Conservation (phyloP, 2,113 vertebrate species). For the Phalacrocorax brasilianus region DNA sequence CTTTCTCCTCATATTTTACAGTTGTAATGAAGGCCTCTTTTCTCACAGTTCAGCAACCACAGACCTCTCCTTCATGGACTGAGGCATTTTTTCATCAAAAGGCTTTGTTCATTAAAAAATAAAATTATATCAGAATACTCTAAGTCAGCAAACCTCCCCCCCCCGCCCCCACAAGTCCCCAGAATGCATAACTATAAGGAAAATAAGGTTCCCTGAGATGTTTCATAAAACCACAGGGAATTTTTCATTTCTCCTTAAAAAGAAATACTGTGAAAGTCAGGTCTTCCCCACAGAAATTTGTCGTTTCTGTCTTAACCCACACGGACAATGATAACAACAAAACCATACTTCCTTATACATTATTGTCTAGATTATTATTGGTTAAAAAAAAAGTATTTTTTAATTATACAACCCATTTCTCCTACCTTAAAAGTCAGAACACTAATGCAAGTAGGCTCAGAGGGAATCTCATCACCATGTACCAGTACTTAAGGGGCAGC, state of each 20-base stretch:
- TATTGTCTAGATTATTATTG: neutral
- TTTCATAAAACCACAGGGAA: neutral
- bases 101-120: neutral
- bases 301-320: neutral
- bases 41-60: neutral
- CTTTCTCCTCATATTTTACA: neutral
- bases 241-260: neutral
- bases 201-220: neutral
- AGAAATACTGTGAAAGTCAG: neutral
- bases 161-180: neutral
- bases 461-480: too few relatives aligned
- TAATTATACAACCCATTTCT: neutral
- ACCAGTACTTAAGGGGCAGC: too few relatives aligned
- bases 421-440: neutral
- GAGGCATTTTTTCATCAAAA: neutral
- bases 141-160: neutral
- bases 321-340: neutral
- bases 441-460: neutral
- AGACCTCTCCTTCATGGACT: neutral
- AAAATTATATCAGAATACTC: neutral
- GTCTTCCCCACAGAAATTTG: neutral
- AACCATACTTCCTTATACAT: accelerated
- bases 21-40: neutral
- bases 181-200: neutral
- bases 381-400: neutral